Base-by-base conservation (phyloP, 2,888 invertebrate species). In the Helicoverpa assulta region DNA sequence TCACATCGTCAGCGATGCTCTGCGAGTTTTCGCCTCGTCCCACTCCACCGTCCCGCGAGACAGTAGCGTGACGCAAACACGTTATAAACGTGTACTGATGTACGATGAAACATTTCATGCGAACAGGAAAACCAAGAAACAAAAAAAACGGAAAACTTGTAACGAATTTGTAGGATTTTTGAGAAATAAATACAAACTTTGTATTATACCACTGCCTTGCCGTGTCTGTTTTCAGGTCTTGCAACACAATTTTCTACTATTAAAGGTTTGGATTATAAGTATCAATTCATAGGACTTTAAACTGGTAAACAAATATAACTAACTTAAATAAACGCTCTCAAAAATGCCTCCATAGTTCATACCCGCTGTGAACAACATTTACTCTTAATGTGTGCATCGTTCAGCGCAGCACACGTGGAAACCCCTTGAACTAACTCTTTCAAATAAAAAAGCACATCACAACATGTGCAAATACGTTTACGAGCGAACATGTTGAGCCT, bases 381-480 rank as follows among this genome's bases (percentile, higher is more conserved):
- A 43, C 14, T 43, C 40, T 12, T 1, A 10, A 33, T 37, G 12
- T 26, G 16, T 47, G 16, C 37, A 33, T 21, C 29, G 12, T 52
- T n/a, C 29, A 55, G 29, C 52, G 21, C 52, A 52, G n/a, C 70
- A 54, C 57, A 57, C 10, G 40, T 16, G n/a, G 18, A 73, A 67
- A 43, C 52, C 12, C 54, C 54, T 51, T 29, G 51, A 54, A 67
- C 21, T 51, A 40, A 58, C 40, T 58, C 43, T 57, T 56, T 51
- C 43, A 57, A 75, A 73, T 54, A 43, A 78, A 73, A 77, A 51
- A 47, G 47, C 6, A 47, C 47, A 47, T 47, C 40, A 54, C 6
- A 73, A 78, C 58, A 58, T 16, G 50, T 40, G 16, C 19, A 55
- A 50, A 71, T 64, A 76, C 68, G 76, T 73, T 63, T 80, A 53